Percentiles rank a stretch among this genome's conserved stretches.
Evolutionary conservation across 1,140 invertebrate genomes (phyloP).

Genomic region (Drosophila baimaii): DNA sequence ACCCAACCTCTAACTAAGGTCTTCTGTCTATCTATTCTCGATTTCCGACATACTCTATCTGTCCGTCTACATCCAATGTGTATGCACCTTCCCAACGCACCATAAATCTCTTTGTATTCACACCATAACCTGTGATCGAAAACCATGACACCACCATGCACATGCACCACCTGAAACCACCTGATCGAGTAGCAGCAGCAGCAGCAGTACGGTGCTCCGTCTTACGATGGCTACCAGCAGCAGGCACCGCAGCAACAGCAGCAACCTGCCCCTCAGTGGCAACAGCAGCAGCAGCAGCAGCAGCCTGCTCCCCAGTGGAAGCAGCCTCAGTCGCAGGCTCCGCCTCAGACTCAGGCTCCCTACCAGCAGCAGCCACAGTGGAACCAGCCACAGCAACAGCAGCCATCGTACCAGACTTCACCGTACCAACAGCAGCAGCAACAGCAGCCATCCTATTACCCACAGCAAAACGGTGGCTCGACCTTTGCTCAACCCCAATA

Average conservation of each 20-base stretch:
- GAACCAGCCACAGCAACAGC: slow-evolving; percentile 63
- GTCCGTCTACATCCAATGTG: slow-evolving; percentile 45
- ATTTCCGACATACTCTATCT: slow-evolving; percentile 44
- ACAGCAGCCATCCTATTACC: slow-evolving; percentile 59
- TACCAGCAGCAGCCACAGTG: slow-evolving; percentile 59
- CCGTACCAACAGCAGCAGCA: slow-evolving; percentile 66
- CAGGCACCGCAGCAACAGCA: slow-evolving; percentile 58
- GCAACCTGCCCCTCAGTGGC: slow-evolving; percentile 47
- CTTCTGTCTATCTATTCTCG: slow-evolving; percentile 35
- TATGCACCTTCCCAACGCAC: slow-evolving; percentile 56
- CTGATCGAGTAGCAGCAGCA: slow-evolving; percentile 81
- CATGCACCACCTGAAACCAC: slow-evolving; percentile 49
- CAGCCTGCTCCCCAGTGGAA: slow-evolving; percentile 56
- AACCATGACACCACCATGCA: slow-evolving; percentile 41
- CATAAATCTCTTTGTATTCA: slow-evolving; percentile 53
- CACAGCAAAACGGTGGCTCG: slow-evolving; percentile 73
- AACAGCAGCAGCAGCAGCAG: slow-evolving; percentile 61
- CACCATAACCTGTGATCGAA: slow-evolving; percentile 73
- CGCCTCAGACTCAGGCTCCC: slow-evolving; percentile 20
- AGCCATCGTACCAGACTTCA: slow-evolving; percentile 55
- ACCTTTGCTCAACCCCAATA: slow-evolving; percentile 78
- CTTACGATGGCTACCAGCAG: slow-evolving; percentile 66
- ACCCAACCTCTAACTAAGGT: slow-evolving; percentile 41
- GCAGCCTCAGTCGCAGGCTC: slow-evolving; percentile 41
- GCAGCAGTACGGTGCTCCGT: slow-evolving; percentile 71